These are phyloP conservation scores for Trichosurus vulpecula DNA, from an alignment of 2,797 vertebrate species.

Conservation along the genomic window DNA sequence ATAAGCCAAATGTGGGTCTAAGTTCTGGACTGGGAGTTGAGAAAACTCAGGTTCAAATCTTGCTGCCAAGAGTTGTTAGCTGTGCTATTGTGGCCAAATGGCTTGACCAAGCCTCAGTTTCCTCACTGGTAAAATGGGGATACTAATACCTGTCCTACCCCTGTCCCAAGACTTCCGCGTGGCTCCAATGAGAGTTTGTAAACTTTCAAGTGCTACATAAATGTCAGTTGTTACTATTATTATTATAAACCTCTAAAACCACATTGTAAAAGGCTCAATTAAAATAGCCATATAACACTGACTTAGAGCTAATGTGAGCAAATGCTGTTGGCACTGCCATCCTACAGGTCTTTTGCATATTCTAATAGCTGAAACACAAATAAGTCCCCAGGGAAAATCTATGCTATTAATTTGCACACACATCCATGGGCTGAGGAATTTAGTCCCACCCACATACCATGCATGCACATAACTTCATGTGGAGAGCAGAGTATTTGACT, in stretches of 20 bases:
- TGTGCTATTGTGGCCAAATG: neutral
- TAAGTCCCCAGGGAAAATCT: conserved; percentile 15
- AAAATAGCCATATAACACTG: neutral
- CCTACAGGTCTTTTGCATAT: neutral
- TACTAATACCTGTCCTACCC: neutral
- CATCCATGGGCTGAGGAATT: neutral
- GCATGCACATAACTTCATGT: neutral
- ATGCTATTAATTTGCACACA: neutral
- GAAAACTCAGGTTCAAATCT: neutral
- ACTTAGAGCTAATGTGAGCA: conserved; percentile 14
- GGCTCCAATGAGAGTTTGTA: neutral
- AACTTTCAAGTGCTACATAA: neutral
- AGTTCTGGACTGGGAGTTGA: neutral
- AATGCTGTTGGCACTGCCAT: conserved; percentile 13
- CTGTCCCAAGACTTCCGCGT: neutral
- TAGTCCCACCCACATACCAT: neutral
- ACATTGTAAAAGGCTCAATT: conserved; percentile 18
- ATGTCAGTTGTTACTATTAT: neutral
- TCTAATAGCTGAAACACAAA: conserved; percentile 46
- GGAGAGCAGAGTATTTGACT: neutral
- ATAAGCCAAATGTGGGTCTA: neutral
- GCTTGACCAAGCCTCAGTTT: neutral
- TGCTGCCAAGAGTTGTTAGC: neutral
- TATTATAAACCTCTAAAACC: conserved; percentile 12
- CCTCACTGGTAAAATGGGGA: neutral